A percentile compares a stretch with the other conserved stretches of the same genome.
Conservation (phyloP, 2,797 vertebrate species). For the Mastacembelus armatus region DNA sequence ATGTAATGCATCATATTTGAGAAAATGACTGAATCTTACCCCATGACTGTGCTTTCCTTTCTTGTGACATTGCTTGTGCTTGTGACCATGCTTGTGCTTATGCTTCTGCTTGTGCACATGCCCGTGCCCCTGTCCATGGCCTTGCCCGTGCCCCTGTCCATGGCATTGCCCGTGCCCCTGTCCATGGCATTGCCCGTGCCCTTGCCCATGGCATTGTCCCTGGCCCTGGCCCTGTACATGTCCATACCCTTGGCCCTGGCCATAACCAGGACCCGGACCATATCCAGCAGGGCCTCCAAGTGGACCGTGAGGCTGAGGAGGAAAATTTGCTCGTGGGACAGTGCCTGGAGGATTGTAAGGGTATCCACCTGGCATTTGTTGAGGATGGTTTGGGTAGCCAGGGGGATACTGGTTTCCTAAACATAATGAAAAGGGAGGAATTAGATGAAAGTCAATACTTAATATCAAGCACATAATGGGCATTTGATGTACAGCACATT, state of each 20-base stretch:
- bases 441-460: neutral
- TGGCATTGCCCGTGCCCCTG: constrained; percentile 2
- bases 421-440: neutral
- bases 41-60: constrained; percentile 57
- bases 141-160: fast-evolving
- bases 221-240: neutral
- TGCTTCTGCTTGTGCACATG: constrained; percentile 7
- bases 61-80: constrained; percentile 70
- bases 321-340: constrained; percentile 32
- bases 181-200: fast-evolving
- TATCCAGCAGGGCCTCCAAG: constrained; percentile 13
- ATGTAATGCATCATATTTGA: neutral
- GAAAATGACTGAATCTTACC: constrained; percentile 45
- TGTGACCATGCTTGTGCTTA: constrained; percentile 44
- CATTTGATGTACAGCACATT: neutral
- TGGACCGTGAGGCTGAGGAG: constrained; percentile 42
- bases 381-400: constrained; percentile 53
- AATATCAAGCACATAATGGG: neutral
- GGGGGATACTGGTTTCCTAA: constrained; percentile 58
- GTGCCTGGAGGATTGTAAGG: constrained; percentile 53
- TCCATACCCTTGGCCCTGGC: neutral
- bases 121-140: fast-evolving
- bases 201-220: neutral
- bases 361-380: constrained; percentile 41
- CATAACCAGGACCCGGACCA: constrained; percentile 3